Conservation (phyloP, 2,797 vertebrate genomes). For the Delichon dasypus region DNA sequence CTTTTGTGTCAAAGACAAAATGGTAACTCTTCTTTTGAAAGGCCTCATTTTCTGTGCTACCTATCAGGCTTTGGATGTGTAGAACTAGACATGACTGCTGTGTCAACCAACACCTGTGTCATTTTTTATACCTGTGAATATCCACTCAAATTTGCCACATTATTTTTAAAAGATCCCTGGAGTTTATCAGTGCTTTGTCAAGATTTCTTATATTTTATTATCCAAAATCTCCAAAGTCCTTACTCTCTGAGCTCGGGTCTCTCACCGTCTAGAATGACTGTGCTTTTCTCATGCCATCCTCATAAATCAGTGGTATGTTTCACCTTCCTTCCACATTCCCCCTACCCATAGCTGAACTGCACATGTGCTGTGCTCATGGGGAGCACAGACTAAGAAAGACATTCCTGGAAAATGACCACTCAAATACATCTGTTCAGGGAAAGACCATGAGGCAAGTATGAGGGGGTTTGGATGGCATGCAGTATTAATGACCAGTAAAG, state of each 20-base stretch:
- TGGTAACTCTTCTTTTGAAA: background rate
- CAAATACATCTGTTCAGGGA: background rate
- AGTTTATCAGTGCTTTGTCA: background rate
- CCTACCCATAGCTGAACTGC: background rate
- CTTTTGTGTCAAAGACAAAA: slow-evolving; percentile 47
- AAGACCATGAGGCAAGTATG: background rate
- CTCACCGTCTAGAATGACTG: background rate
- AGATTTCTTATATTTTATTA: background rate
- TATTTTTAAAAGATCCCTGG: background rate
- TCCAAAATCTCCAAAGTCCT: background rate
- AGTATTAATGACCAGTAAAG: background rate
- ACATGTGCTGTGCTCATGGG: background rate
- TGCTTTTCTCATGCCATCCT: background rate
- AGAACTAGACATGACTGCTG: background rate
- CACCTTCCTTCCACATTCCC: background rate
- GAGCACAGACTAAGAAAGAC: background rate
- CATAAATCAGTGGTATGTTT: background rate
- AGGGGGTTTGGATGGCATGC: background rate
- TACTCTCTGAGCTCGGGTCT: background rate
- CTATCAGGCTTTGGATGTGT: background rate
- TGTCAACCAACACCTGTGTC: background rate
- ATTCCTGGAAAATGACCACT: background rate
- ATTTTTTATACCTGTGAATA: background rate
- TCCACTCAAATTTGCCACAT: background rate
- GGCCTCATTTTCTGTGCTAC: background rate